These are phyloP conservation scores for Caenorhabditis drosophilae DNA, from an alignment of 2,888 invertebrate species.

Conservation along the genomic window DNA sequence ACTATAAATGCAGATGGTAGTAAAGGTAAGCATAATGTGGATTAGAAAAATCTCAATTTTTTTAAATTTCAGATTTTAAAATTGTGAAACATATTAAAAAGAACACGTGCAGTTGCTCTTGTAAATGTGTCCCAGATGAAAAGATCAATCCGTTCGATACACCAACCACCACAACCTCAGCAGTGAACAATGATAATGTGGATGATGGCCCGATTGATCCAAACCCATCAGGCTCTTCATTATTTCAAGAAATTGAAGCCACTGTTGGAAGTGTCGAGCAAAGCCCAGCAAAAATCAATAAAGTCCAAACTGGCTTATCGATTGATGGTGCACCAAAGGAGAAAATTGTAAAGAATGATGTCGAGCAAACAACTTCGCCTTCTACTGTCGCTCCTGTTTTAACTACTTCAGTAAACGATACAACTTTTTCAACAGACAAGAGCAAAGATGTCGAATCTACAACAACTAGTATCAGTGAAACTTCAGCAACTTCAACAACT, in stretches of 20 bases:
- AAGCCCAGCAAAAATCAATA: background rate
- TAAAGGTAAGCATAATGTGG: too few species aligned
- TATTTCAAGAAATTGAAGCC: constrained; percentile 39
- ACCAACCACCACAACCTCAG: constrained; percentile 8
- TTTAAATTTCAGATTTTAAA: constrained; percentile 44
- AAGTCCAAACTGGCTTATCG: background rate
- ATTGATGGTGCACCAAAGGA: constrained; percentile 1
- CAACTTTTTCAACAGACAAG: too few species aligned
- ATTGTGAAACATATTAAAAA: constrained; percentile 48
- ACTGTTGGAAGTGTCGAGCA: constrained; percentile 9
- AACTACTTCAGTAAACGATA: background rate
- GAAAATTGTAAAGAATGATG: background rate
- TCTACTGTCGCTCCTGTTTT: constrained; percentile 3
- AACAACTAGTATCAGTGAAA: too few species aligned
- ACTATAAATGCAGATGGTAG: constrained; percentile 47
- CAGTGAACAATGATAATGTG: constrained; percentile 42
- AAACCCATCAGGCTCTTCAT: constrained; percentile 35
- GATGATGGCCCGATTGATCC: constrained; percentile 45
- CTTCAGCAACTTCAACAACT: constrained; percentile 3
- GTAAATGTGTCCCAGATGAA: constrained; percentile 44
- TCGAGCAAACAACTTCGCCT: background rate
- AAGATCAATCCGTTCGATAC: constrained; percentile 24
- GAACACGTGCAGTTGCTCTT: constrained; percentile 46
- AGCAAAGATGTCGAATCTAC: too few species aligned
- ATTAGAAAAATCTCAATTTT: background rate